These are phyloP conservation scores for Helicolenus hilgendorfi DNA, from an alignment of 2,797 vertebrate species.

Conservation along the genomic window DNA sequence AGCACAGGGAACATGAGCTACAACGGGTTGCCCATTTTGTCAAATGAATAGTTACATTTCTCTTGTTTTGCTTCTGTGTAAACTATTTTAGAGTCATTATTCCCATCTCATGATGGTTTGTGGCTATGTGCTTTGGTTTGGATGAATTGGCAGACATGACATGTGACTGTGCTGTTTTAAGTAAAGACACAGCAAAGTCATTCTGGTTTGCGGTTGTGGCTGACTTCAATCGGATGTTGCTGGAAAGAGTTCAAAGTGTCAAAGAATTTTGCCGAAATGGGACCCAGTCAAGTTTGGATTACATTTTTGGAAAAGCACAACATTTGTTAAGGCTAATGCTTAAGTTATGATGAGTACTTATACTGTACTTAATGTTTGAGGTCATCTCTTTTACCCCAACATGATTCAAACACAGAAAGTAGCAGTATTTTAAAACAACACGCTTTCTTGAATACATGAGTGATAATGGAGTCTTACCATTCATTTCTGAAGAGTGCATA, in stretches of 20 bases:
- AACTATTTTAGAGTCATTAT: neutral
- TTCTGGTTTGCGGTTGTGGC: neutral
- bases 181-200: neutral
- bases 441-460: no score
- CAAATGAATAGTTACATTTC: neutral
- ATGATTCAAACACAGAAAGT: neutral
- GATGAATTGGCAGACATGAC: neutral
- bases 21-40: neutral
- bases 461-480: constrained; percentile 73
- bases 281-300: neutral
- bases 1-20: neutral
- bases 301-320: neutral
- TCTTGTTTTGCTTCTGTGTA: neutral
- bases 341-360: neutral
- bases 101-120: neutral
- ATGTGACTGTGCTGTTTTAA: neutral
- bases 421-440: neutral
- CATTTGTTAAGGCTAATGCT: neutral
- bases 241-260: neutral
- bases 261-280: no score
- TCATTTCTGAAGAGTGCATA: constrained; percentile 89
- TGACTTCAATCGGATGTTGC: neutral
- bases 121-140: neutral
- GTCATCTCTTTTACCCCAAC: neutral
- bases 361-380: neutral